Base-by-base conservation (phyloP, 2,797 vertebrate genomes). In the Galaxias olidus region DNA sequence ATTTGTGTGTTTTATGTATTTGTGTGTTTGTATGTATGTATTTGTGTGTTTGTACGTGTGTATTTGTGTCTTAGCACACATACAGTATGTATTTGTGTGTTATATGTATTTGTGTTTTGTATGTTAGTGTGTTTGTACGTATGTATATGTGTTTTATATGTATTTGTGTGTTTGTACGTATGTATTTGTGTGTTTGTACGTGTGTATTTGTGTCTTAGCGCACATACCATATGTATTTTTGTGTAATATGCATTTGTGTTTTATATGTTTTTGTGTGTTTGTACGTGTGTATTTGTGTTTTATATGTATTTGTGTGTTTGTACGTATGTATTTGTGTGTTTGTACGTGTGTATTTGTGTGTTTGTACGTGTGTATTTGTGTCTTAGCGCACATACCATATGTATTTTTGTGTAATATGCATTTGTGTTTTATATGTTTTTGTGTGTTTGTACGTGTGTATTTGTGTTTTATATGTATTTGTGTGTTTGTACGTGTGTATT, bases 281-380 rank as follows among this genome's bases (percentile, higher is more conserved):
- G 19, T 19, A 13, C 40, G 52, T 54, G 52, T n/a, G 14, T 42
- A 41, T 10, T 8, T n/a, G 4, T 17, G 14, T 43, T 40, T n/a
- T 57, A 41, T 43, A 9, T 12, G 41, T 10, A 14, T 57, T 7
- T 42, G 54, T 42, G 40, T n/a, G 54, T 10, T 0, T 55, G 50
- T 74, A 60, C 69, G n/a, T 72, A 51, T n/a, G 14, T 56, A n/a
- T 69, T 56, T 51, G 45, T 46, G 59, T 50, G 52, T 49, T 65
- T 48, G 63, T 50, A n/a, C 48, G 59, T 52, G 57, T 18, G 56
- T 70, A 53, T 58, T 63, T 66, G 71, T 66, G 17, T 15, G 40
- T 63, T 15, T 45, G 20, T 62, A 46, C 15, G 20, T 50, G 20
- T 50, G 59, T 41, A 15, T 44, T 10, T 42, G 45, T 58, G 43